Conservation (phyloP, 2,888 invertebrate species). For the Chloroclysta siterata region DNA sequence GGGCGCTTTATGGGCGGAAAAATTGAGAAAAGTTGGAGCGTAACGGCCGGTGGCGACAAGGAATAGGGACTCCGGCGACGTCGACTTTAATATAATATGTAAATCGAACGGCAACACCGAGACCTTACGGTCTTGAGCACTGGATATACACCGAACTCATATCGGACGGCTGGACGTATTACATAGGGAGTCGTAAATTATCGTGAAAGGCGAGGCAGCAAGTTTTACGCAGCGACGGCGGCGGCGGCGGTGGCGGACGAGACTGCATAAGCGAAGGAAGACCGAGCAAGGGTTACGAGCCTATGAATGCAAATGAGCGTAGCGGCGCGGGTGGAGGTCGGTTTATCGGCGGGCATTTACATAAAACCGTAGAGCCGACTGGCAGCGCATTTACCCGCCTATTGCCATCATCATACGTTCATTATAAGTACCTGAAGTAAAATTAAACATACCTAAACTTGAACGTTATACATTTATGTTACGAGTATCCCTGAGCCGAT, state of each 20-base stretch:
- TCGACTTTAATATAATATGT: conserved; percentile 84
- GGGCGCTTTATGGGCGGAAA: conserved; percentile 83
- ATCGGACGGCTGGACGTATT: conserved; percentile 77
- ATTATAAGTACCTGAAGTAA: conserved; percentile 62
- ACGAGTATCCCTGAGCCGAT: conserved; percentile 27
- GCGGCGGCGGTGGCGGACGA: conserved; percentile 51
- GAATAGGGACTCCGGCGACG: conserved; percentile 67
- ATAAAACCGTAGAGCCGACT: conserved; percentile 74
- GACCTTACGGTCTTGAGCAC: conserved; percentile 70
- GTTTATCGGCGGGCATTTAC: conserved; percentile 80
- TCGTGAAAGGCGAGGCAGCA: conserved; percentile 77
- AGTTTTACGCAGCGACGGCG: conserved; percentile 69
- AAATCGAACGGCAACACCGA: conserved; percentile 79
- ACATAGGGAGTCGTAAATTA: conserved; percentile 82
- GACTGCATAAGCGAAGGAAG: conserved; percentile 70
- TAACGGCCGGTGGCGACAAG: conserved; percentile 81
- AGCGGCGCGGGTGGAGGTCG: conserved; percentile 70
- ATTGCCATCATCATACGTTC: conserved; percentile 64
- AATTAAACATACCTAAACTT: conserved; percentile 44
- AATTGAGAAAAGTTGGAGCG: conserved; percentile 84
- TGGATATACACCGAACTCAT: conserved; percentile 75
- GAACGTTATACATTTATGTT: conserved; percentile 37
- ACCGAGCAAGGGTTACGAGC: conserved; percentile 82
- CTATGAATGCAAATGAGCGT: conserved; percentile 84
- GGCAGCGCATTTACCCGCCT: conserved; percentile 66